Evolutionary conservation across 1,140 invertebrate species (phyloP).

Genomic region (Aphelinus certus): DNA sequence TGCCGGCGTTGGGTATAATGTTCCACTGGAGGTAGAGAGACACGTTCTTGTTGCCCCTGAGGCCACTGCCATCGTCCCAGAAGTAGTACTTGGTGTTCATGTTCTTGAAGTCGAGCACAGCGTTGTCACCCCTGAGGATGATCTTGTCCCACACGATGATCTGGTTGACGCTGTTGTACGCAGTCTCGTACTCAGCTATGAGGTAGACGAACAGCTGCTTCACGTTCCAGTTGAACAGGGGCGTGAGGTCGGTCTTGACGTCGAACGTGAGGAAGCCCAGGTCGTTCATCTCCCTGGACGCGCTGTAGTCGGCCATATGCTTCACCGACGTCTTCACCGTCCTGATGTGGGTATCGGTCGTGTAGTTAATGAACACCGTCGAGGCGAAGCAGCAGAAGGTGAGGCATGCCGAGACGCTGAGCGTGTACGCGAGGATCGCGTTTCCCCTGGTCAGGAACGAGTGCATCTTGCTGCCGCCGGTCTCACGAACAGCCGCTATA

Average conservation of each 20-base stretch:
- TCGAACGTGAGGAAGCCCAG: constrained; percentile 95
- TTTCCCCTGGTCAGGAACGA: no score
- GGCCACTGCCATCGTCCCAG: constrained; percentile 98
- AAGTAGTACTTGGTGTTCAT: constrained; percentile 99
- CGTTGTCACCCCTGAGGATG: constrained; percentile 91
- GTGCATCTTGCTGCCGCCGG: no score
- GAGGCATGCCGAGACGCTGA: no score
- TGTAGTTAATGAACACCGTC: no score
- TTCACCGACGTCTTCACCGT: constrained; percentile 63
- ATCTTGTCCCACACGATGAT: constrained; percentile 98
- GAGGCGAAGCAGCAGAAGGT: no score
- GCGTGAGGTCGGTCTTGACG: constrained; percentile 87
- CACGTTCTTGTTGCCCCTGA: constrained; percentile 68
- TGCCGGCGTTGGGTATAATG: no score
- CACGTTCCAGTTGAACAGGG: constrained; percentile 99
- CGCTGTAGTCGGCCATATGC: constrained; percentile 95
- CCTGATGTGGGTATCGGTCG: no score
- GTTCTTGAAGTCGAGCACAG: constrained; percentile 90
- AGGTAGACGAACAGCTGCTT: constrained; percentile 98
- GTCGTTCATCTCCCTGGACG: constrained; percentile 93
- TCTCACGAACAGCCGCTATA: no score
- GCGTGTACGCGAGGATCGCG: no score
- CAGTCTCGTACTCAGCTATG: constrained; percentile 94
- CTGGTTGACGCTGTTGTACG: constrained; percentile 89
- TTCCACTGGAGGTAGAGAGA: no score